Conservation (phyloP, 2,888 invertebrate genomes). For the Calliopum simillimum region DNA sequence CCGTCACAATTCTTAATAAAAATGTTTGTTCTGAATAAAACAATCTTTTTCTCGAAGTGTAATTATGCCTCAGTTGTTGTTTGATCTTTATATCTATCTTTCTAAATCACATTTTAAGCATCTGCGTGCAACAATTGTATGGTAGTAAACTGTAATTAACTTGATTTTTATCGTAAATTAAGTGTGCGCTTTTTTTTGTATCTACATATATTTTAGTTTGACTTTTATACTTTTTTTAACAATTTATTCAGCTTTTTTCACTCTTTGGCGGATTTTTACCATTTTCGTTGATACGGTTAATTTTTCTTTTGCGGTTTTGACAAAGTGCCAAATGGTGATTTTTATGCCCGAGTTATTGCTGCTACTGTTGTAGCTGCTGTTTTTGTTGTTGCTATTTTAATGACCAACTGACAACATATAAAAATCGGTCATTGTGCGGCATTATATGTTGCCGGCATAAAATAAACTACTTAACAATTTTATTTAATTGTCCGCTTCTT, state of each 20-base stretch:
- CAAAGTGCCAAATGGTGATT: not conserved
- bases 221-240: not conserved
- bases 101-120: too few relatives aligned
- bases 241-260: not conserved
- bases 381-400: not conserved
- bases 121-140: not conserved
- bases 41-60: too few relatives aligned
- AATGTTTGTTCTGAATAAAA: too few relatives aligned
- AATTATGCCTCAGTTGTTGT: too few relatives aligned
- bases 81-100: too few relatives aligned
- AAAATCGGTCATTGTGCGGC: not conserved
- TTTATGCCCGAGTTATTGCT: not conserved
- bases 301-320: not conserved
- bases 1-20: too few relatives aligned
- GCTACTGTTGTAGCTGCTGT: not conserved
- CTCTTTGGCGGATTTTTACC: too few relatives aligned
- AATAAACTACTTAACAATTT: not conserved
- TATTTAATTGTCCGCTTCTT: not conserved
- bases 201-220: not conserved
- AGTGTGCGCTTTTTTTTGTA: not conserved
- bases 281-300: too few relatives aligned
- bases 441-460: not conserved
- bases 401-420: not conserved
- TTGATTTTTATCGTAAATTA: not conserved
- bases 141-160: not conserved